These are phyloP conservation scores for Leptoteleia sp. DNA, from an alignment of 1,140 invertebrate genomes.

Conservation along the genomic window DNA sequence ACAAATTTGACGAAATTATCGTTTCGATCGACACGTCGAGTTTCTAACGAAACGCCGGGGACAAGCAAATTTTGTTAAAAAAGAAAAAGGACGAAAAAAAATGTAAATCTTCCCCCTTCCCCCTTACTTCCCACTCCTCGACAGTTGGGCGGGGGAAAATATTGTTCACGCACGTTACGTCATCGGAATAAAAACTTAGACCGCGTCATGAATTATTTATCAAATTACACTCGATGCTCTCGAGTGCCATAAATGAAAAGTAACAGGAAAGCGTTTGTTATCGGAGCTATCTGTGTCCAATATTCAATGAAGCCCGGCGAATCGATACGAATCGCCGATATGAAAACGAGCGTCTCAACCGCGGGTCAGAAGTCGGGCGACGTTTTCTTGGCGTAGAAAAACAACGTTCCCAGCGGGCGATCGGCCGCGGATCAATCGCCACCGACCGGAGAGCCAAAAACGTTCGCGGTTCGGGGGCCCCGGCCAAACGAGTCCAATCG, in stretches of 20 bases:
- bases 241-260: slow-evolving; percentile 56
- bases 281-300: slow-evolving; percentile 45
- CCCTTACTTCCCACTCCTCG: neutral
- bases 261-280: slow-evolving; percentile 57
- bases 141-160: slow-evolving; percentile 6
- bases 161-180: slow-evolving; percentile 57
- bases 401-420: slow-evolving; percentile 49
- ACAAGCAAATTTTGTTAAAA: slow-evolving; percentile 15
- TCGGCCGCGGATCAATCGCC: slow-evolving; percentile 34
- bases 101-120: slow-evolving; percentile 10
- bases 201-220: slow-evolving; percentile 61
- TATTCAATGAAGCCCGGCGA: slow-evolving; percentile 58
- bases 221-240: slow-evolving; percentile 46
- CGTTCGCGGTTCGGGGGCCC: slow-evolving; percentile 10
- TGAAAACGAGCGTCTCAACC: slow-evolving; percentile 31
- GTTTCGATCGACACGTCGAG: slow-evolving; percentile 21
- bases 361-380: slow-evolving; percentile 50
- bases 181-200: slow-evolving; percentile 54
- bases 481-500: slow-evolving; percentile 15
- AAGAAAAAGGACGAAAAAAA: slow-evolving; percentile 22
- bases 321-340: slow-evolving; percentile 53
- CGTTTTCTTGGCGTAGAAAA: slow-evolving; percentile 45
- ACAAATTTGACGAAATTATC: slow-evolving; percentile 36
- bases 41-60: slow-evolving; percentile 5
- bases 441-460: slow-evolving; percentile 36